phyloP scores from a whole-genome alignment of 2,888 invertebrate genomes.

The Athalia rosae region DNA sequence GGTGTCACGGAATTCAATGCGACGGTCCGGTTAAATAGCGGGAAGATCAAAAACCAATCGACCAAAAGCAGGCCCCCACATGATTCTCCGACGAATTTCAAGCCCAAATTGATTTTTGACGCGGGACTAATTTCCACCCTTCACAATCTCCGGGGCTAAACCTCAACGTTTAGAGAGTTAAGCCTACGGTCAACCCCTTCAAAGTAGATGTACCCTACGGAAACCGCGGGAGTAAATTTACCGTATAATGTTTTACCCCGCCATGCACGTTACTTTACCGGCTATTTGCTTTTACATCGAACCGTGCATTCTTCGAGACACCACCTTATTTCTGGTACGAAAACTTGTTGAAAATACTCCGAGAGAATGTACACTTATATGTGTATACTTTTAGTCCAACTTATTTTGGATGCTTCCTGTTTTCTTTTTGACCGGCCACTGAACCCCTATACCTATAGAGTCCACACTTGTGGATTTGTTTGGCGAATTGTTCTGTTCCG shows the following conservation, averaged over 20 bases:
- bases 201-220: conserved; percentile 23
- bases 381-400: too few relatives aligned
- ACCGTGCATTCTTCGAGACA: neutral
- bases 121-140: conserved; percentile 26
- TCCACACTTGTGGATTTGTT: neutral
- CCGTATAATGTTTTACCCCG: conserved; percentile 1
- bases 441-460: too few relatives aligned
- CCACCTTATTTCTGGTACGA: neutral
- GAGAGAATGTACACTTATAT: neutral
- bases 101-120: conserved; percentile 33
- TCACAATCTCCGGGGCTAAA: conserved; percentile 14
- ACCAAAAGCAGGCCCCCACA: too few relatives aligned
- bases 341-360: neutral
- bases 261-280: conserved; percentile 14
- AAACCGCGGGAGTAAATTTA: conserved; percentile 33
- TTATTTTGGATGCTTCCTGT: too few relatives aligned
- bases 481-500: neutral
- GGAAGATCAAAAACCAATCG: too few relatives aligned
- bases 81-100: neutral
- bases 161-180: conserved; percentile 42
- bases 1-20: neutral
- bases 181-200: conserved; percentile 30
- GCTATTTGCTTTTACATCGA: neutral
- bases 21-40: neutral
- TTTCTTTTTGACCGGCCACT: too few relatives aligned